Base-by-base conservation (phyloP, 2,797 vertebrate genomes). In the Syndactyla subalaris region DNA sequence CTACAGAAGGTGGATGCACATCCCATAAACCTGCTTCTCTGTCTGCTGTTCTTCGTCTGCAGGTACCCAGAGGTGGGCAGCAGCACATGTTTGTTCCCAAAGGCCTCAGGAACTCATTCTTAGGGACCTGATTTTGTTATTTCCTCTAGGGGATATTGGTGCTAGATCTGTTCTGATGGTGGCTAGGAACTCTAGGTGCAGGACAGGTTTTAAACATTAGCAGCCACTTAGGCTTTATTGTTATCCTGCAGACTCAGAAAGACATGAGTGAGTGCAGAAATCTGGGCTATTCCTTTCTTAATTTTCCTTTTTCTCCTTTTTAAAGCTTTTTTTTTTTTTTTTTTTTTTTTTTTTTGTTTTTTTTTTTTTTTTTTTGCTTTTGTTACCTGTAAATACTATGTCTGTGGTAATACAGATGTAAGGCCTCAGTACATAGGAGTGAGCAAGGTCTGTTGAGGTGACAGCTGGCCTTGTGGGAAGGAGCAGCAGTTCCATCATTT, bases 1-100 rank as follows among this genome's bases (percentile, higher is more conserved):
- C 59, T 41, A 46, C 19, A 3, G 3, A 38, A 78, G 30, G 41
- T 14, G 9, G 58, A 30, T 1, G 2, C 0, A 0, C 9, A 3
- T 63, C 57, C 39, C 2, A 0, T 58, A 51, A 57, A 51, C 18
- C 20, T 89, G 19, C 18, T 23, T 0, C 0, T 32, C 43, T 38
- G 10, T 39, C 43, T 76, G 32, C 61, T 3, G 0, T 73, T 68
- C 71, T 85, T 83, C 62, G 38, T 43, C 36, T 58, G 34, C 73
- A 72, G 43, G 6, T 46, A 23, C 6, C 49, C 14, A 27, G 32
- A 72, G 30, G 7, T 88, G 55, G 89, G 80, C 49, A 81, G 36
- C 24, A 68, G 26, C 6, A 30, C 10, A 1, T 0, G 0, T 76
- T 82, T 83, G 19, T 39, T 65, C 49, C 73, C 3, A 6, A 63